These are phyloP conservation scores for Phlogophora meticulosa DNA, from an alignment of 2,888 invertebrate genomes.

Conservation along the genomic window DNA sequence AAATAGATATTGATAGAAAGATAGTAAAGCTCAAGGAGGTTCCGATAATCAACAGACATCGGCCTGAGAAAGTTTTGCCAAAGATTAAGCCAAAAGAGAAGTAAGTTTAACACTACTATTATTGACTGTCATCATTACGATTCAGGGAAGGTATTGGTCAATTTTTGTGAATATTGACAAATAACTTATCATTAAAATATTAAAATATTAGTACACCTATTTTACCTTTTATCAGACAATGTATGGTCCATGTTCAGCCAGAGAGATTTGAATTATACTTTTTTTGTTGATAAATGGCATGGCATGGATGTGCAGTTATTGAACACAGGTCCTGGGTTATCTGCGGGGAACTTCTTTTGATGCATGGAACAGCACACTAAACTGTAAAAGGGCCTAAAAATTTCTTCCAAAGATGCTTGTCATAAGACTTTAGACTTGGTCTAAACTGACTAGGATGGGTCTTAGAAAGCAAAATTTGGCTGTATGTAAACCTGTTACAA, in stretches of 20 bases:
- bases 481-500: background rate
- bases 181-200: background rate
- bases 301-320: background rate
- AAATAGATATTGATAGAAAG: constrained; percentile 84
- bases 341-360: background rate
- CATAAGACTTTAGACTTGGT: background rate
- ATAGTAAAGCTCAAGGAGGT: constrained; percentile 83
- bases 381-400: background rate
- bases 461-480: background rate
- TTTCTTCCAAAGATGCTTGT: background rate
- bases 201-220: background rate
- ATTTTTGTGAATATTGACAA: background rate
- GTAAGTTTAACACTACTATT: constrained; percentile 72
- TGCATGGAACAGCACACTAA: background rate
- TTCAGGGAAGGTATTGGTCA: background rate
- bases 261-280: background rate
- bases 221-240: background rate
- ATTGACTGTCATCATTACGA: constrained; percentile 3
- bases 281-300: background rate
- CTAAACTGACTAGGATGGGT: no score
- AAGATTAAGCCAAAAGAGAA: constrained; percentile 87
- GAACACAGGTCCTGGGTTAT: background rate
- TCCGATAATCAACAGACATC: constrained; percentile 71
- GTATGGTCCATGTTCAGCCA: background rate
- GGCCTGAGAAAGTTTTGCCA: constrained; percentile 80